These are phyloP conservation scores for Scaptomyza polygonia DNA, from an alignment of 2,888 invertebrate species.

Conservation along the genomic window DNA sequence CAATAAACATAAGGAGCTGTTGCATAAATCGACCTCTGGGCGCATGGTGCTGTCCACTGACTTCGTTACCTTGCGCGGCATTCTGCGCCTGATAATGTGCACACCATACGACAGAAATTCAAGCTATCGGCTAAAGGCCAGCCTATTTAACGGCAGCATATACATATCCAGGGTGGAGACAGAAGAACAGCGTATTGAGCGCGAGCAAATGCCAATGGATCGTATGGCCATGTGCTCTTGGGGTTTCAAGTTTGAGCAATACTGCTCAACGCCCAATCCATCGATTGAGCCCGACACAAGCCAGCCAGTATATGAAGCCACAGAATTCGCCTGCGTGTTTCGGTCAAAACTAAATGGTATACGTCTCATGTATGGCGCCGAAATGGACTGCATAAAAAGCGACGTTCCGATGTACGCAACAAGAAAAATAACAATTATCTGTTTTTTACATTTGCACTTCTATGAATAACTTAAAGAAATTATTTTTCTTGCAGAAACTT, in stretches of 20 bases:
- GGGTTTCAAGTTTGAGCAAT: conserved; percentile 73
- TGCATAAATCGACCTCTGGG: conserved; percentile 8
- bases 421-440: not conserved
- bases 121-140: conserved; percentile 40
- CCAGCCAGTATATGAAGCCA: conserved; percentile 50
- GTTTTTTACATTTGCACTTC: not conserved
- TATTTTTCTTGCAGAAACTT: conserved; percentile 33
- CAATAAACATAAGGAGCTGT: conserved; percentile 32
- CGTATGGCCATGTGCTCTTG: conserved; percentile 63
- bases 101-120: conserved; percentile 44
- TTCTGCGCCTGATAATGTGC: conserved; percentile 58
- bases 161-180: conserved; percentile 49
- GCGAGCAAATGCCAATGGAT: not conserved
- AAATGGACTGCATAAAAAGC: conserved; percentile 62
- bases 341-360: conserved; percentile 31
- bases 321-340: conserved; percentile 52
- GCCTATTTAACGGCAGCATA: conserved; percentile 52
- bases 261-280: conserved; percentile 33
- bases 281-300: conserved; percentile 39
- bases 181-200: conserved; percentile 8
- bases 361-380: conserved; percentile 54
- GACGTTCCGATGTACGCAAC: conserved; percentile 35
- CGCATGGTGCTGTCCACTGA: conserved; percentile 24
- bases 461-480: not conserved
- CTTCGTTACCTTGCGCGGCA: conserved; percentile 54